Evolutionary conservation across 64 coral and sea anemone species (phyloP), one percentile per base, ranked within the genome.

Genomic region (Acropora yongei): DNA sequence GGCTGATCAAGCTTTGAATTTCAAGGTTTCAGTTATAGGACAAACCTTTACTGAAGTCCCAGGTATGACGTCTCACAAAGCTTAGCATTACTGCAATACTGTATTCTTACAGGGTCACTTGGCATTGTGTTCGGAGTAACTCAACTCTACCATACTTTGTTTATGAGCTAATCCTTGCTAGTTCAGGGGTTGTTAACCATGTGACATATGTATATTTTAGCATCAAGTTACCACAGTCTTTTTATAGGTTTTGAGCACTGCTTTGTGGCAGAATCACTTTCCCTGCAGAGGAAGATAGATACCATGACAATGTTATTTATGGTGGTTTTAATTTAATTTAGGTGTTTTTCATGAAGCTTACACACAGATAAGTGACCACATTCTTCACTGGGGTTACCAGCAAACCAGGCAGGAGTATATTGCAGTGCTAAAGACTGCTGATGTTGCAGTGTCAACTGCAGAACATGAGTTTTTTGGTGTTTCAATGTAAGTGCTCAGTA

Each of bases 381-480:
- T 98, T 42, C 4, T 98, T 57, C 82, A 86, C 82, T 98, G 93
- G 93, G 96, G 96, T 9, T 95, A 93, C 60, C 90, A 93, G 72
- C 78, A 98, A 87, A 76, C 93, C 57, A 67, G 83, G 39, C 67
- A 93, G 68, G 72, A 95, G 4, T 98, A 95, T 73, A 51, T 90
- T 53, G 74, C 77, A 71, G 74, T 95, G 7, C 90, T 98, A 2
- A 76, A 43, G 87, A 68, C 77, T 78, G 93, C 93, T 88, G 96
- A 98, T 79, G 82, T 98, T 39, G 91, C 88, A 14, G 82, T 98
- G 19, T 98, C 96, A 39, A 98, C 96, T 73, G 93, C 96, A 11
- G 84, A 90, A 78, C 96, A 98, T 65, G 96, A 98, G 49, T 98
- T 98, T 41, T 98, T 98, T 95, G 96, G 96, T 45, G 96, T 98